A percentile compares a stretch with the other conserved stretches of the same genome.
phyloP scores from a whole-genome alignment of 2,888 invertebrate species.

The Bugulina stolonifera region DNA sequence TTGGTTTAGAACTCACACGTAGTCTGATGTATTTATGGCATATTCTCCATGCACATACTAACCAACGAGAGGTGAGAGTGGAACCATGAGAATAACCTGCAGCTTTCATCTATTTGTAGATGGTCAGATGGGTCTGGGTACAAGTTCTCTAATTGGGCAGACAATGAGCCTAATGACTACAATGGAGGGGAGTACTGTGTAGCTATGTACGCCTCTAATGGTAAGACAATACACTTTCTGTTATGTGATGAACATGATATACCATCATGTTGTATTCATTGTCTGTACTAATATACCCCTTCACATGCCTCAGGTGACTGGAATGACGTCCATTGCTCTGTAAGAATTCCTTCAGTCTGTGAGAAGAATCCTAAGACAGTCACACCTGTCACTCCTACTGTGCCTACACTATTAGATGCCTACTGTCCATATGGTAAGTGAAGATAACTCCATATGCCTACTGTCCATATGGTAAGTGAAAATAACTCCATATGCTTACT shows the following conservation, averaged over 20 bases:
- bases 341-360: conserved; percentile 35
- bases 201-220: conserved; percentile 30
- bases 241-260: no score
- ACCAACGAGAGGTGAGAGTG: background rate
- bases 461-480: conserved; percentile 32
- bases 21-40: no score
- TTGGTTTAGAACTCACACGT: no score
- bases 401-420: conserved; percentile 33
- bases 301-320: conserved; percentile 37
- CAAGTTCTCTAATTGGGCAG: conserved; percentile 35
- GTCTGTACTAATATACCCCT: background rate
- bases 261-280: no score
- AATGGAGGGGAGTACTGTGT: conserved; percentile 39
- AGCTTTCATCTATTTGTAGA: conserved; percentile 26
- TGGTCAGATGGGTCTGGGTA: conserved; percentile 37
- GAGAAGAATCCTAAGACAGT: conserved; percentile 33
- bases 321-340: conserved; percentile 40
- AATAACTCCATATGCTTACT: no score
- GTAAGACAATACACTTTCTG: no score
- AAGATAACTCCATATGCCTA: no score
- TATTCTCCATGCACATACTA: background rate
- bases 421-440: conserved; percentile 33
- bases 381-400: conserved; percentile 29
- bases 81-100: background rate
- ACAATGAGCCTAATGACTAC: conserved; percentile 39